Base-by-base conservation (phyloP, 1,140 invertebrate species). In the roundworm (Caenorhabditis elegans) region DNA sequence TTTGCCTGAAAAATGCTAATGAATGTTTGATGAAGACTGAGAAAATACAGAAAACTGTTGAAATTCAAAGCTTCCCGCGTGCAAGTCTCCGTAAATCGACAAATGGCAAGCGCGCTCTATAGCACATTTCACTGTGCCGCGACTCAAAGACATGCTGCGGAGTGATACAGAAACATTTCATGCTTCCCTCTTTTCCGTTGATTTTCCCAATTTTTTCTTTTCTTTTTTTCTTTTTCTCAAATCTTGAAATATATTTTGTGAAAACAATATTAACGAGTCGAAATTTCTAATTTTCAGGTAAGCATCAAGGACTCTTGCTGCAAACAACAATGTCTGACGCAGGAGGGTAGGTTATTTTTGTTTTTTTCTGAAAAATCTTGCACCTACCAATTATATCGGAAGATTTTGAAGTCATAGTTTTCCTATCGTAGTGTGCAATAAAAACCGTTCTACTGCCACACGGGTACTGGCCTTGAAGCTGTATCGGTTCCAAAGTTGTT, bases 291-390 rank as follows among this genome's bases (percentile, higher is more conserved):
- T 53, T 48, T 79, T 28, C 17, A 53, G 55, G 78, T 79, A 79
- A 43, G 19, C 78, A 79, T 79, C 78, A 55, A 79, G 78, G 78
- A 79, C 55, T 65, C 78, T 43, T 22, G 60, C 34, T 43, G 34
- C 2, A 6, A 65, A 36, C 11, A 55, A 55, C 77, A 79, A 79
- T 79, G 78, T 43, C 78, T 79, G 78, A 79, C 53, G 78, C 51
- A 65, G 78, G 78, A 79, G 78, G 55, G 51, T 53, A 79, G n/a
- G 78, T 47, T 11, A 36, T 51, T 53, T 39, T 1, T 24, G 22
- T 3, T 70, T 70, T n/a, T n/a, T n/a, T n/a, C n/a, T n/a, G n/a
- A n/a, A 15, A 13, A 34, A 60, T 31, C 3, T 22, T 6, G 60
- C 34, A 39, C 60, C 36, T 43, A 70, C n/a, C n/a, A n/a, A n/a